Evolutionary conservation across 2,797 vertebrate species (phyloP), one percentile per base, ranked within the genome.

Genomic region (Sparidentex hasta): DNA sequence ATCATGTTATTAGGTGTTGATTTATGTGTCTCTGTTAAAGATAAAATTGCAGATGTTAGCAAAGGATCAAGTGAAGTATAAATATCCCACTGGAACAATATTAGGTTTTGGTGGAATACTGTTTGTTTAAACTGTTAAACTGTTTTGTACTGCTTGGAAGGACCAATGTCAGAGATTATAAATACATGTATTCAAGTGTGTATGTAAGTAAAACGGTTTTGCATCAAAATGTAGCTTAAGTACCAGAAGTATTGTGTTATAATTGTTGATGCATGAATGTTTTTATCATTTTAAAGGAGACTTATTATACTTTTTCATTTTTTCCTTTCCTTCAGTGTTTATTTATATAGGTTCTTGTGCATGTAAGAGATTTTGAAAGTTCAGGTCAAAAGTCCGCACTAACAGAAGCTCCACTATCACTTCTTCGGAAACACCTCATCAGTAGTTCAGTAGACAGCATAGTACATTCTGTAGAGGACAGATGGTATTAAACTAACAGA

Each of bases 1-100:
- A 52, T 62, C 3, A 2, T 65, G 27, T 62, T 56, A 23, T 66
- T 59, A 66, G 18, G 16, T 47, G 18, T 33, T 55, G 27, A 48
- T 65, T 62, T 54, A 14, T 73, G 72, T 65, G n/a, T 74, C 44
- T 70, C 5, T 20, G 54, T 29, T 68, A 21, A 82, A 72, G 52
- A 62, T 23, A 29, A 43, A 65, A 68, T 51, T 56, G 11, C 11
- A 47, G 3, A 25, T 63, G 3, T 66, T 43, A 23, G 7, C 8
- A 64, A 69, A 27, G 14, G 9, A 70, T 65, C 2, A 74, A 46
- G 58, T 48, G 9, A 52, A 8, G 11, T 44, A 51, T 65, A 43
- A 68, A 51, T 52, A 47, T n/a, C 13, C 20, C 17, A 63, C 51
- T 72, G 12, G 29, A 33, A 56, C 11, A 56, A 1, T 57, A 23